Percentiles rank a stretch among this genome's conserved stretches.
These are phyloP conservation scores for Pollenia griseotomentosa DNA, from an alignment of 2,888 invertebrate species.

Conservation along the genomic window DNA sequence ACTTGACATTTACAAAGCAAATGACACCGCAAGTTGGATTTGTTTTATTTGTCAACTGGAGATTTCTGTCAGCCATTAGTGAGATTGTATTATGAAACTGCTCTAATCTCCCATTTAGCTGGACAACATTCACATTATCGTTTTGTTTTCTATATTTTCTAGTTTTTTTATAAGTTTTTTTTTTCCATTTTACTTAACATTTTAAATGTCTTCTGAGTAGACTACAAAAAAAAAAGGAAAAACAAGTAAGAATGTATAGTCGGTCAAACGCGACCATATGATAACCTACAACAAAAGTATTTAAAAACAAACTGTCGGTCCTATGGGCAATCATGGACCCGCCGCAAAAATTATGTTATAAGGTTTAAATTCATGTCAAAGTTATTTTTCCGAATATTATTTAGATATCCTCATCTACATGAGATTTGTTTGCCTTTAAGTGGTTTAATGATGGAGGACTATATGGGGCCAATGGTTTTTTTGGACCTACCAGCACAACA, in stretches of 20 bases:
- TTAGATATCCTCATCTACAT: no score
- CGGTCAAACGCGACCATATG: no score
- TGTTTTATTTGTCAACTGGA: background rate
- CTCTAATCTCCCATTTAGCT: constrained; percentile 50
- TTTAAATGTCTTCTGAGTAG: constrained; percentile 9
- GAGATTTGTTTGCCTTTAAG: no score
- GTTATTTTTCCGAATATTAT: no score
- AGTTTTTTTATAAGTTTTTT: background rate
- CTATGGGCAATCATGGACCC: no score
- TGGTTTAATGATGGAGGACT: no score
- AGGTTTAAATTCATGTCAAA: no score
- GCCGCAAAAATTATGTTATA: no score
- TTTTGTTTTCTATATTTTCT: background rate
- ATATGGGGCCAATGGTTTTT: no score
- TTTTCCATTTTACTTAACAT: background rate
- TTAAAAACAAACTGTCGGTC: no score
- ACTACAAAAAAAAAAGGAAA: background rate
- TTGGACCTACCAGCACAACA: no score
- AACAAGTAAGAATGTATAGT: background rate
- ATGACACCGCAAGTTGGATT: constrained; percentile 30
- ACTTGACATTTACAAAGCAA: constrained; percentile 30
- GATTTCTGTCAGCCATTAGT: constrained; percentile 45
- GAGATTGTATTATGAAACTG: constrained; percentile 46
- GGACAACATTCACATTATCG: constrained; percentile 30
- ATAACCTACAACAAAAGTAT: no score